Conservation (phyloP, 1,140 invertebrate species). For the Platorchestia sp. region DNA sequence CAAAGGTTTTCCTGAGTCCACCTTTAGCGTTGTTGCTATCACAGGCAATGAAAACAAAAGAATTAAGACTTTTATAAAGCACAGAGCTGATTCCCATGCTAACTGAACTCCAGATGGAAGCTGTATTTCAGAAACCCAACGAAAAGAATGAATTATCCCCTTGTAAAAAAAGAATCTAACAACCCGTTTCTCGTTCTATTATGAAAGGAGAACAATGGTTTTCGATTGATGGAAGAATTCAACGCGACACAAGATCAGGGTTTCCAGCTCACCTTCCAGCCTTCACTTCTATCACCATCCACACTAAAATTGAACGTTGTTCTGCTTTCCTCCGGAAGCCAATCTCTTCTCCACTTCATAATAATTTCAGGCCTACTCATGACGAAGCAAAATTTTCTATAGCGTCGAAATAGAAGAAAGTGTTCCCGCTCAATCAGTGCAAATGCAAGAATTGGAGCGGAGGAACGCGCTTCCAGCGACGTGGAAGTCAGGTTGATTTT, state of each 20-base stretch:
- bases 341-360: not conserved
- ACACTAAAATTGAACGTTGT: not conserved
- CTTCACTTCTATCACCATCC: not conserved
- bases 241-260: not conserved
- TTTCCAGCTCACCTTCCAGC: not conserved
- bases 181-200: not conserved
- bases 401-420: not conserved
- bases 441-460: not conserved
- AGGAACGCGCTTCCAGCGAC: not conserved
- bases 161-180: not conserved
- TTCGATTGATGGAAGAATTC: not conserved
- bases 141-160: not conserved
- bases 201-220: not conserved
- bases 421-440: constrained; percentile 42
- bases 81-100: not conserved
- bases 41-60: not conserved
- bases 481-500: constrained; percentile 25
- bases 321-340: not conserved
- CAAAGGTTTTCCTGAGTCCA: not conserved
- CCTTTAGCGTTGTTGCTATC: not conserved
- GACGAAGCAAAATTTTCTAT: constrained; percentile 53
- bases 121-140: not conserved
- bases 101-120: not conserved
- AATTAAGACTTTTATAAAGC: not conserved
- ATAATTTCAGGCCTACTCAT: constrained; percentile 17